phyloP scores from a whole-genome alignment of 2,797 vertebrate genomes.

The Clarias platycephalus region DNA sequence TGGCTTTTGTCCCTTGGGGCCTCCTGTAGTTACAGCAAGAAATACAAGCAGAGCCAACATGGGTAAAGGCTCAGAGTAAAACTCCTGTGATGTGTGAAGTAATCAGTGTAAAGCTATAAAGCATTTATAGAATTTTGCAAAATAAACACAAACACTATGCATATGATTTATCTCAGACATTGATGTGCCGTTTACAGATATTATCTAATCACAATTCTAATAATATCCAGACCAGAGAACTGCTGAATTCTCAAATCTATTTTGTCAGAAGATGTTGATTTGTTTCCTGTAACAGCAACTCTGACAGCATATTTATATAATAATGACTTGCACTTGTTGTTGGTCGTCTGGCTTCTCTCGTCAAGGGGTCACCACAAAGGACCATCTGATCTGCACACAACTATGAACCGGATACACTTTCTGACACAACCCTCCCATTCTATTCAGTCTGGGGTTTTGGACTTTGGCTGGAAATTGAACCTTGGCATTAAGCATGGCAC shows the following conservation, averaged over 20 bases:
- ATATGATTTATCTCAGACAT: neutral
- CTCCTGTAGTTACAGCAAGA: conserved; percentile 55
- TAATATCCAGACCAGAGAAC: neutral
- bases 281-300: neutral
- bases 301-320: neutral
- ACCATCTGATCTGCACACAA: no score
- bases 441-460: no score
- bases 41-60: conserved; percentile 56
- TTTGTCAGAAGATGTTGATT: neutral
- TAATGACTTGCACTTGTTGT: neutral
- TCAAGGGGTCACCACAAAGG: no score
- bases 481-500: no score
- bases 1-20: conserved; percentile 65
- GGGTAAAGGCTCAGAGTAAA: conserved; percentile 6
- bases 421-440: no score
- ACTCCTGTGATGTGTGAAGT: neutral
- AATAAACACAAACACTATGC: neutral
- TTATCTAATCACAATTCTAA: neutral
- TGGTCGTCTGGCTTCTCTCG: no score
- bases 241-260: neutral
- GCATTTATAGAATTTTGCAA: neutral
- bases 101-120: neutral
- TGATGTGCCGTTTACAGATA: neutral
- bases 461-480: no score
- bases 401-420: no score